A percentile compares a stretch with the other conserved stretches of the same genome.
Evolutionary conservation across 2,888 invertebrate species (phyloP).

Genomic region (Dolichopus griseipennis): DNA sequence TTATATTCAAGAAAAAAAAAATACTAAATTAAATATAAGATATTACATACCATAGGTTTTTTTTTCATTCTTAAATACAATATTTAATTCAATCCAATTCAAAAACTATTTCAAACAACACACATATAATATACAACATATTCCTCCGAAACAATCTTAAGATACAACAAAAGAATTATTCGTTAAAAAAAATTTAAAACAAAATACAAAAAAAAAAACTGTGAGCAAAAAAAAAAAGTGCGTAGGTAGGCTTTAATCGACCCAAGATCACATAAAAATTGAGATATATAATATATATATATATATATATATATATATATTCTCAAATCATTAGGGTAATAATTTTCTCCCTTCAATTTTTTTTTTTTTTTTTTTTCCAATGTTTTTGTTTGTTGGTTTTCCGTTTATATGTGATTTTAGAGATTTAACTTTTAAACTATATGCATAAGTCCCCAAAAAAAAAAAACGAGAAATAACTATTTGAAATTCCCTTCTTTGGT

Average conservation of each 20-base stretch:
- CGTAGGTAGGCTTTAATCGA: conserved; percentile 3
- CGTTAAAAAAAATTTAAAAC: not conserved
- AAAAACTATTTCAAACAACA: not conserved
- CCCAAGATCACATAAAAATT: conserved; percentile 3
- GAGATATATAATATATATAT: no score
- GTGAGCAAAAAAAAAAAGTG: not conserved
- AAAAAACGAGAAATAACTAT: no score
- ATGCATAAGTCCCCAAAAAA: no score
- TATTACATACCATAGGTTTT: not conserved
- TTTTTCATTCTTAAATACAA: no score
- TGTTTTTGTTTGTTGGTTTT: no score
- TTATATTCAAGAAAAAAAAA: not conserved
- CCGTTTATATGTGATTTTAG: no score
- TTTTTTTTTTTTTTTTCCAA: no score
- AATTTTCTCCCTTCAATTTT: not conserved
- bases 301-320: no score
- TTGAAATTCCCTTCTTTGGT: no score
- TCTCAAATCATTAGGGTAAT: conserved; percentile 2
- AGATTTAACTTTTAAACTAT: no score
- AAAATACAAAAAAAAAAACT: not conserved
- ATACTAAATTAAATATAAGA: not conserved
- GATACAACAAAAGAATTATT: not conserved
- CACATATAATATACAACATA: no score
- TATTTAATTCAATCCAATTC: no score
- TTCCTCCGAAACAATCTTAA: not conserved